Base-by-base conservation (phyloP, 2,888 invertebrate species). In the Limnephilus rhombicus region DNA sequence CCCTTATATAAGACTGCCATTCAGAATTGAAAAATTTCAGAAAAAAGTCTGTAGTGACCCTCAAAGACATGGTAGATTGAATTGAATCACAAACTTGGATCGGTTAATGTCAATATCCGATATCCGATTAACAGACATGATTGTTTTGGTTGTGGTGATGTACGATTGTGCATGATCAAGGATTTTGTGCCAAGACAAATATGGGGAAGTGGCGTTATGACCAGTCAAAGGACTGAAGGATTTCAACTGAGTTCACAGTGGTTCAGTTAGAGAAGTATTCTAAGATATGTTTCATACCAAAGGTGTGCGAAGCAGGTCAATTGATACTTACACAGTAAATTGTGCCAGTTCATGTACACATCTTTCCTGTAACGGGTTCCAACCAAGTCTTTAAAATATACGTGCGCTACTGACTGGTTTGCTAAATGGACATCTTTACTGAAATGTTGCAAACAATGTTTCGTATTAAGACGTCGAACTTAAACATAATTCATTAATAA, bases 321-420 rank as follows among this genome's bases (percentile, higher is more conserved):
- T 34, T 88, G 82, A 49, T 24, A 68, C 94, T 94, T 95, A 98
- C 98, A 97, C 92, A 98, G 95, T 94, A 97, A 95, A 93, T 97
- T 97, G 93, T 97, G 96, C 98, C 98, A 98, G 94, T 97, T 97
- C 94, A 97, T 97, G 94, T 97, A 97, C 91, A 97, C 96, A 94
- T 97, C 97, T 89, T 96, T 97, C 89, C 97, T 96, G 94, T 97
- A 97, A 94, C 97, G 96, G 9, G 97, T 97, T 5, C 97, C 97
- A 93, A 97, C 97, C 92, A 97, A 95, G 94, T 97, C 97, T 94
- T 96, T 97, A 94, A 97, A 97, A 94, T 96, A 98, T 45, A 98
- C 96, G 94, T 97, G 97, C 53, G 98, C 94, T 15, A 97, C 94
- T 13, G 97, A 97, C 86, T 96, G 96, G 94, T 97, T 96, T 5